A percentile compares a stretch with the other conserved stretches of the same genome.
These are phyloP conservation scores for Folsomia candida DNA, from an alignment of 2,888 invertebrate species.

Conservation along the genomic window DNA sequence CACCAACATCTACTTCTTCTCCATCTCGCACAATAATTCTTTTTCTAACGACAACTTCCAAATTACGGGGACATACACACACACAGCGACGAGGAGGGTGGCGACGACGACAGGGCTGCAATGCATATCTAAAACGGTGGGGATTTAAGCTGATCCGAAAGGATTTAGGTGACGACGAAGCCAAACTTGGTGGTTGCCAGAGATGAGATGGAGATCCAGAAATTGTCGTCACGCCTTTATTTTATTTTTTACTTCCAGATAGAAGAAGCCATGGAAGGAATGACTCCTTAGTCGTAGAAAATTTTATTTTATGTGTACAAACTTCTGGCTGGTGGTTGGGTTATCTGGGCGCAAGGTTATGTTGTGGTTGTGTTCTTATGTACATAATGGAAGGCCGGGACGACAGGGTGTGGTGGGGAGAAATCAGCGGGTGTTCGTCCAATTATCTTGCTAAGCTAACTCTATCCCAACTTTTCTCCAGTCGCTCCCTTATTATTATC, in stretches of 20 bases:
- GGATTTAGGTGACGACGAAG: conserved; percentile 16
- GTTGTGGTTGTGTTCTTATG: too few species aligned
- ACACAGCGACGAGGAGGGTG: background rate
- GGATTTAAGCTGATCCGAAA: conserved; percentile 15
- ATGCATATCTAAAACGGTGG: conserved; percentile 8
- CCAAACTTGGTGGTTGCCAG: background rate
- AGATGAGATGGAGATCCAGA: conserved; percentile 3
- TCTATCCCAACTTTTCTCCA: conserved; percentile 2
- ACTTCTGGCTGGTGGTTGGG: too few species aligned
- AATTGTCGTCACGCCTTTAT: background rate
- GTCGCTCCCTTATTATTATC: background rate
- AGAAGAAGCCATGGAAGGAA: too few species aligned
- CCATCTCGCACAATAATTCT: background rate
- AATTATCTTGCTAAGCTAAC: conserved; percentile 49
- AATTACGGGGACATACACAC: background rate
- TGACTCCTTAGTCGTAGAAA: too few species aligned
- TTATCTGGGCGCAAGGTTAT: too few species aligned
- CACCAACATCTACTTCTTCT: background rate
- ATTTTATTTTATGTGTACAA: too few species aligned
- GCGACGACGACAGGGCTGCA: background rate
- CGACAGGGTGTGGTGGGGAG: conserved; percentile 1
- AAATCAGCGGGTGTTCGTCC: conserved; percentile 51
- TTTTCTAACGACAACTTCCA: background rate
- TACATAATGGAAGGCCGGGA: background rate
- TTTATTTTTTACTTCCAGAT: conserved; percentile 8